These are phyloP conservation scores for Dasyornis broadbenti DNA, from an alignment of 2,113 vertebrate species.

Conservation along the genomic window DNA sequence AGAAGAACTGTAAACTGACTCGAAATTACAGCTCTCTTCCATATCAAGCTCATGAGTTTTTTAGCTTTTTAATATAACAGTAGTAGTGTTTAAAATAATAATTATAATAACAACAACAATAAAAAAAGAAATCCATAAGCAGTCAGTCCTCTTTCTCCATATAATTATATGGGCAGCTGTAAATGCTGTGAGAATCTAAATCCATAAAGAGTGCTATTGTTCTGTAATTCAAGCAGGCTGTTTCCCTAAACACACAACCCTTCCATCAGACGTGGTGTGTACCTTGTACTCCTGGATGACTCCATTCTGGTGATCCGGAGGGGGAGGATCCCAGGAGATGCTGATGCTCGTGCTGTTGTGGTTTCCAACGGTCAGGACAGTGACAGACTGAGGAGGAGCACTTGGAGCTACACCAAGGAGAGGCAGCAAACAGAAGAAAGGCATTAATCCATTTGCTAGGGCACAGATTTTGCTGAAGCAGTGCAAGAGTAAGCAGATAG, in stretches of 20 bases:
- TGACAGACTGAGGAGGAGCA: conserved; percentile 95
- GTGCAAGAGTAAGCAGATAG: background rate
- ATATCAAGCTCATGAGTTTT: background rate
- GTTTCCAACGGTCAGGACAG: conserved; percentile 90
- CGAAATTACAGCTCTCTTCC: background rate
- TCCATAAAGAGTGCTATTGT: background rate
- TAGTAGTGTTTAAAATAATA: background rate
- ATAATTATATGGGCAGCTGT: background rate
- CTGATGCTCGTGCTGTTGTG: conserved; percentile 98
- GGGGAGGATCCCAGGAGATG: conserved; percentile 97
- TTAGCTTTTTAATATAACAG: background rate
- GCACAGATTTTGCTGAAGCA: background rate
- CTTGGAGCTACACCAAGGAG: conserved; percentile 83
- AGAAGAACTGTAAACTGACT: background rate
- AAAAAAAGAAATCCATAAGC: background rate
- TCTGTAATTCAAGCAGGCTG: background rate
- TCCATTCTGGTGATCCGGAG: conserved; percentile 94
- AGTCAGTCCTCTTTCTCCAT: background rate
- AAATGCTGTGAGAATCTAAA: background rate
- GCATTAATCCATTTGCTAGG: background rate
- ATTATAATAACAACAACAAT: too few species aligned
- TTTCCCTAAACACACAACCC: background rate
- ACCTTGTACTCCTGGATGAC: conserved; percentile 99
- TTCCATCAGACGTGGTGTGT: background rate
- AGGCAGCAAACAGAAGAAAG: conserved; percentile 27